Evolutionary conservation across 2,113 vertebrate genomes (phyloP), one percentile per base, ranked within the genome.

Genomic region (Lipophrys pholis): DNA sequence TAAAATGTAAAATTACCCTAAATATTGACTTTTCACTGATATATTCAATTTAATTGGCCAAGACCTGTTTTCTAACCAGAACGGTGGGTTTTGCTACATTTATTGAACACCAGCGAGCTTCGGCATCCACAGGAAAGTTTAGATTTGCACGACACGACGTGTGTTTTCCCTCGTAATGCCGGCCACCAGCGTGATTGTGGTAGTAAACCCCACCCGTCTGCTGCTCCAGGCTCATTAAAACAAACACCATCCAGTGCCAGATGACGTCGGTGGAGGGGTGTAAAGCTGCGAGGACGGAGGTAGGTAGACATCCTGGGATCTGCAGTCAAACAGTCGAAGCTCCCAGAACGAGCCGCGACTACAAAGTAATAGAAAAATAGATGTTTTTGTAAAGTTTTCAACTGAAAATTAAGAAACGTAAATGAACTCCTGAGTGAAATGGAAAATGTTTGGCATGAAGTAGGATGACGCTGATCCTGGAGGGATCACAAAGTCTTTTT

Each of bases 401-500:
- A 70, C 51, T 66, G 16, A 72, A 75, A 67, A 64, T 46, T 3
- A 46, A 50, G 5, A 16, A 8, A 57, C 42, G n/a, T 4, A 5
- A 78, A 1, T 6, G 15, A 68, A 69, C 58, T 67, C 65, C 78
- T 73, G 78, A 75, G 72, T 77, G 83, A 60, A 52, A 85, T 88
- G 86, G 49, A 36, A 21, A 70, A 83, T 89, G 83, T 76, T 81
- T 76, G 87, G 45, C 39, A 5, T 86, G 86, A 81, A 0, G 63
- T 9, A 59, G 78, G 45, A 80, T 84, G 82, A 73, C 76, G 74
- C 83, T 67, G 90, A 90, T 89, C 93, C 83, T 40, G 83, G 87
- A 86, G 75, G 36, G 91, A 83, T 92, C 92, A 91, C 72, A 91
- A 91, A 90, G 89, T 91, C 88, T 87, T 89, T 92, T 85, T 88